Base-by-base conservation (phyloP, 2,797 vertebrate species). In the Trachops cirrhosus region DNA sequence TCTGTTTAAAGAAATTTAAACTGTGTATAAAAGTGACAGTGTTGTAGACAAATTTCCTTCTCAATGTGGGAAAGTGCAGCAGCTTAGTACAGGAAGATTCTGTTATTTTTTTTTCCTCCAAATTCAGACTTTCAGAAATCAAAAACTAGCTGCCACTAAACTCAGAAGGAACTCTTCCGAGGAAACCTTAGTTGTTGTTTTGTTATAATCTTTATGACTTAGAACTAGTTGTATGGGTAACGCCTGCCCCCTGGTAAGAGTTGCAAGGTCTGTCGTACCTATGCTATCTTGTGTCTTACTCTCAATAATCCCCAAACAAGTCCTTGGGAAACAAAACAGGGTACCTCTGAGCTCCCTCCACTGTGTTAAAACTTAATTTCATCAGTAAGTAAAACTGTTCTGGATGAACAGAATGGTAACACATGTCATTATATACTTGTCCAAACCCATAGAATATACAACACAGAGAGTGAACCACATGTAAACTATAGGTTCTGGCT, bases 1-100 rank as follows among this genome's bases (percentile, higher is more conserved):
- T 68, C 75, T 96, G 34, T 68, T 84, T 54, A 88, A 82, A 97
- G 59, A 96, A 92, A 97, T 96, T 91, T 68, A 97, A 95, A 86
- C 48, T 79, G n/a, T 80, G 48, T 78, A 37, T 52, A 93, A 97
- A 98, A 95, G 77, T 64, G 59, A 97, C 92, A 96, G 50, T 8
- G 48, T 50, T 86, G 11, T 85, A 90, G 41, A 77, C 22, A 78
- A 73, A 70, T 78, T 19, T 86, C 10, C 11, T 62, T 80, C n/a
- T 85, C 29, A 75, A 57, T 50, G 57, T 5, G 62, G 32, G 29
- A 24, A 79, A 50, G 77, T 24, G 1, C 26, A 64, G 11, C n/a
- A 64, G 46, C 10, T 73, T 78, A 32, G 37, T 12, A 73, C 14
- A 64, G 6, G 62, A 84, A 84, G n/a, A 54, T 21, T 67, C 32